Base-by-base conservation (phyloP, 2,888 invertebrate species). In the Meghimatium bilineatum region DNA sequence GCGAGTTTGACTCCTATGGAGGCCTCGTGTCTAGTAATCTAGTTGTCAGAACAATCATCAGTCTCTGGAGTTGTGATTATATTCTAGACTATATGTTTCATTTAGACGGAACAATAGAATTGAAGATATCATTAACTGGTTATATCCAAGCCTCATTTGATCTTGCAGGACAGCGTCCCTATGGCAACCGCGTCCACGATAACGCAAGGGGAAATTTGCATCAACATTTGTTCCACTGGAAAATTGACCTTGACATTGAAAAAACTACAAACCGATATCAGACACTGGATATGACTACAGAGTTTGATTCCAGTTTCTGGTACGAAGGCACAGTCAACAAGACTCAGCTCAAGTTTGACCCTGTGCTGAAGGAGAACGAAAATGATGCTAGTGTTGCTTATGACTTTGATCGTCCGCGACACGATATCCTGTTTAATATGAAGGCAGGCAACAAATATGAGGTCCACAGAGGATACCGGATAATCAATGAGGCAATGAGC, bases 51-150 rank as follows among this genome's bases (percentile, higher is more conserved):
- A 86, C 89, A 71, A 90, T 92, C 52, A 87, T 89, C 26, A 90
- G 85, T 82, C 86, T 91, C 23, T 89, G 90, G 88, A 91, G 90
- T 83, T 89, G 88, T 81, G 92, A 92, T 86, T 92, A 91, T 80
- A 88, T 92, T 20, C 89, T 92, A 75, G 92, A 92, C 85, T 91
- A 90, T 56, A 88, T 91, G 29, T 91, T 92, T 86, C 91, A 92
- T 86, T 86, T 89, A 23, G 91, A 91, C 85, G 92, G 92, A 2
- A 89, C 87, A 26, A 86, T 92, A 32, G 91, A 92, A 83, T 83
- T 90, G 17, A 87, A 89, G 49, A 88, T 89, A 23, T 86, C 91
- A 10, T 79, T 89, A 5, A 91, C 92, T 1, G 92, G 92, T 5
- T 92, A 92, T 85, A 86, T 91, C 17, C 90, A 90, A 75, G 83